These are phyloP conservation scores for Lottia gigantea DNA, from an alignment of 2,888 invertebrate species.

Conservation along the genomic window DNA sequence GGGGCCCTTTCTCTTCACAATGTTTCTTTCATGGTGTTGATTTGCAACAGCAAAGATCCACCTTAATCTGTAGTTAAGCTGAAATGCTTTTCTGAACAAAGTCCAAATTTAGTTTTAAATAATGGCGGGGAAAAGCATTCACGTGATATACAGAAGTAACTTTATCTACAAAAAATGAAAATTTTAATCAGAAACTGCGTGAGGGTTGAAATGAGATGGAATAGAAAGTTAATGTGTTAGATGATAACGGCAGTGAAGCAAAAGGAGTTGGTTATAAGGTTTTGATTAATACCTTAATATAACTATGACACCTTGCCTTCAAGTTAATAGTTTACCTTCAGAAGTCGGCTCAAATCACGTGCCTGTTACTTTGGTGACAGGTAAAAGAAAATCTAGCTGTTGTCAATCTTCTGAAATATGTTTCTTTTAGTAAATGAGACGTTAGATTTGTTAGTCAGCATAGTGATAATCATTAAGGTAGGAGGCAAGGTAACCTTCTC, in stretches of 20 bases:
- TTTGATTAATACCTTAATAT: neutral
- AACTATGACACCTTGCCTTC: neutral
- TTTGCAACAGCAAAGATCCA: too few relatives aligned
- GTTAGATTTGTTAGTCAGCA: neutral
- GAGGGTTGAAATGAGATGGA: too few relatives aligned
- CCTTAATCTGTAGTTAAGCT: too few relatives aligned
- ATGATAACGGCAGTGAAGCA: neutral
- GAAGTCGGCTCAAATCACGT: conserved; percentile 9
- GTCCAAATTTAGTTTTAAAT: too few relatives aligned
- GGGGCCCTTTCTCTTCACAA: too few relatives aligned
- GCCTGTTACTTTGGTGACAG: neutral
- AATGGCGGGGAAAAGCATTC: too few relatives aligned
- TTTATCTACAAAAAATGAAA: too few relatives aligned
- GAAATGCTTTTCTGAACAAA: too few relatives aligned
- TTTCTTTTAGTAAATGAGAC: conserved; percentile 7
- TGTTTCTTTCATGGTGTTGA: too few relatives aligned
- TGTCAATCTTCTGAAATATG: neutral
- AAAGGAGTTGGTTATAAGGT: neutral
- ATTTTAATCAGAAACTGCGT: too few relatives aligned
- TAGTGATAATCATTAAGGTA: neutral
- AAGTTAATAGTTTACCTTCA: neutral
- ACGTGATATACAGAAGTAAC: too few relatives aligned
- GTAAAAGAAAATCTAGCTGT: neutral
- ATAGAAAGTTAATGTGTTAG: too few relatives aligned
- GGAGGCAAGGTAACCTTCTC: neutral